Conservation (phyloP, 2,797 vertebrate species). For the Staurois parvus region DNA sequence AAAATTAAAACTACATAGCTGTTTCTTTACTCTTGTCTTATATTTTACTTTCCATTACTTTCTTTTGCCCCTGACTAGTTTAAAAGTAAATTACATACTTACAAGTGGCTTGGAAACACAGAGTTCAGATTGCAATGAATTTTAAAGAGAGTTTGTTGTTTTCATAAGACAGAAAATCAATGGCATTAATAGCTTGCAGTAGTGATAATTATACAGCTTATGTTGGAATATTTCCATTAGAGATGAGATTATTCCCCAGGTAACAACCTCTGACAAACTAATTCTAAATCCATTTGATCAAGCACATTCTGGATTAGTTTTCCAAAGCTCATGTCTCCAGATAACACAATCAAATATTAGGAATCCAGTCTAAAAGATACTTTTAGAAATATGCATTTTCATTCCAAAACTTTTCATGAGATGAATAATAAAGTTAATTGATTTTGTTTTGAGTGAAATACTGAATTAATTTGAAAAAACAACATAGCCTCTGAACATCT, state of each 20-base stretch:
- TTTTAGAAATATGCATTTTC: conserved; percentile 68
- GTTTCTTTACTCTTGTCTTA: neutral
- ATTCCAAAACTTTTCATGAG: conserved; percentile 68
- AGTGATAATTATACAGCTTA: conserved; percentile 68
- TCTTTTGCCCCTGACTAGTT: neutral
- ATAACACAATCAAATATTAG: conserved; percentile 70
- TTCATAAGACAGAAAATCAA: conserved; percentile 73
- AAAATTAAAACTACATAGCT: neutral
- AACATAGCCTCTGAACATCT: conserved; percentile 31
- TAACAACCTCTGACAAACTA: conserved; percentile 64
- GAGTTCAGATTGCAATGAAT: conserved; percentile 21
- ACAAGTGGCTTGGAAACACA: conserved; percentile 29
- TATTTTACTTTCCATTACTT: neutral
- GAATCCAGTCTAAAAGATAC: conserved; percentile 77
- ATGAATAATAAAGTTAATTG: conserved; percentile 75
- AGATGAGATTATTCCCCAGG: conserved; percentile 60
- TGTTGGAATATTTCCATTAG: conserved; percentile 62
- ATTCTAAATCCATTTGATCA: conserved; percentile 64
- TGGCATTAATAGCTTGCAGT: conserved; percentile 71
- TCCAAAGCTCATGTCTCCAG: conserved; percentile 59
- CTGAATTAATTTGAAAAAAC: conserved; percentile 48
- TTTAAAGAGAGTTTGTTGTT: conserved; percentile 64
- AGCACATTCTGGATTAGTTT: conserved; percentile 63
- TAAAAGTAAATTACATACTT: conserved; percentile 1
- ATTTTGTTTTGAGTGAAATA: conserved; percentile 77